Percentiles rank a stretch among this genome's conserved stretches.
phyloP scores from a whole-genome alignment of 2,888 invertebrate genomes.

The Synanthedon formicaeformis region DNA sequence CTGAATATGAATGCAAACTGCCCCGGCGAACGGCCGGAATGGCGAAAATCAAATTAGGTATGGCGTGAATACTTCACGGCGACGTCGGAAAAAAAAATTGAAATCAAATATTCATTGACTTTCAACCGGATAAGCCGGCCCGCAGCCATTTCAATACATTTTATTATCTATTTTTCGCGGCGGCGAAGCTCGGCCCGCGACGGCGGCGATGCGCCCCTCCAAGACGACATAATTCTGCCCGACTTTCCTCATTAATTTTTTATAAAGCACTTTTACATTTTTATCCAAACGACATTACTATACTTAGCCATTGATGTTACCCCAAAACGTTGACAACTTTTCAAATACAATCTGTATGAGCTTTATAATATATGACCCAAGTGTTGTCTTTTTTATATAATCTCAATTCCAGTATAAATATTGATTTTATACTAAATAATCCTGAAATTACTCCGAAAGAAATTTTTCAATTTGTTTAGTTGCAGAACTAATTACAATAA shows the following conservation, averaged over 20 bases:
- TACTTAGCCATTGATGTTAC: background rate
- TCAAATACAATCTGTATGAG: too few species aligned
- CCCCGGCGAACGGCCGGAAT: conserved; percentile 62
- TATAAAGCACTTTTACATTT: conserved; percentile 6
- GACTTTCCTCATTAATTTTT: conserved; percentile 25
- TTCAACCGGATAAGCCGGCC: conserved; percentile 69
- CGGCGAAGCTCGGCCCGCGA: conserved; percentile 28
- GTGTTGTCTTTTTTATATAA: too few species aligned
- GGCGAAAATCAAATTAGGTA: conserved; percentile 72
- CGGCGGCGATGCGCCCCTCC: conserved; percentile 12
- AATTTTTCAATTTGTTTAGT: too few species aligned
- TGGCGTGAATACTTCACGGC: conserved; percentile 70
- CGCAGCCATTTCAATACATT: conserved; percentile 69
- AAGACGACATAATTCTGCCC: conserved; percentile 25
- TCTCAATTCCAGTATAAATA: too few species aligned
- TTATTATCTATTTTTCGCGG: conserved; percentile 66
- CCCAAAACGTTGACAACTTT: too few species aligned
- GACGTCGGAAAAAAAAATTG: conserved; percentile 66
- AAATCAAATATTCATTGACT: conserved; percentile 72
- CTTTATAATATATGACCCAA: too few species aligned
- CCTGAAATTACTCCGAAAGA: too few species aligned
- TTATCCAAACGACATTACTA: background rate
- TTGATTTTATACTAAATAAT: too few species aligned
- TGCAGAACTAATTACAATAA: too few species aligned
- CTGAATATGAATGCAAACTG: conserved; percentile 71